Conservation (phyloP, 2,888 invertebrate species). For the Iselma pallidipennis region DNA sequence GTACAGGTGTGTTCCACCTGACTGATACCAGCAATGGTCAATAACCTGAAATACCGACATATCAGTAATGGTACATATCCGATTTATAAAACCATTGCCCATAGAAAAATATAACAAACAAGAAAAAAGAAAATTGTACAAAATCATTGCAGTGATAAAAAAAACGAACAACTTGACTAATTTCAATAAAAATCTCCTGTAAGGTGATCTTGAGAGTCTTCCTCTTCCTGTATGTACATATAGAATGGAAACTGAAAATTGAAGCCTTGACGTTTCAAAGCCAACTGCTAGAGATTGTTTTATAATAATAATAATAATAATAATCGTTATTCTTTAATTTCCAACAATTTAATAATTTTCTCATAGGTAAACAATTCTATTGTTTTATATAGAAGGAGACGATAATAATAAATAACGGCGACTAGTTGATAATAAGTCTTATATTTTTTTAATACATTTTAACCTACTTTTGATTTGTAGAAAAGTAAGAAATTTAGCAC, state of each 20-base stretch:
- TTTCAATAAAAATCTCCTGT: background rate
- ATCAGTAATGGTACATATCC: too few relatives aligned
- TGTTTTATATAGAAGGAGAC: background rate
- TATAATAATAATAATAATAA: background rate
- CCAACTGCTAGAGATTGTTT: background rate
- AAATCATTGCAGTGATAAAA: too few relatives aligned
- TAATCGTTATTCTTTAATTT: background rate
- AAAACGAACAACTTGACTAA: background rate
- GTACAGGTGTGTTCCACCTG: background rate
- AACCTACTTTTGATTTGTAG: background rate
- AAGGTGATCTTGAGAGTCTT: too few relatives aligned
- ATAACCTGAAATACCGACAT: background rate
- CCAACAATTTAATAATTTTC: background rate
- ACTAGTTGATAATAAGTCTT: too few relatives aligned
- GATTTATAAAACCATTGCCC: too few relatives aligned
- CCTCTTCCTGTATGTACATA: too few relatives aligned
- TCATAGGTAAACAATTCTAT: background rate
- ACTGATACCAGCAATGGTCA: background rate
- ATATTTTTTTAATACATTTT: background rate
- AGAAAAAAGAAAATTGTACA: too few relatives aligned
- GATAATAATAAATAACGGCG: background rate
- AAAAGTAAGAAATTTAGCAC: too few relatives aligned
- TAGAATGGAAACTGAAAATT: too few relatives aligned
- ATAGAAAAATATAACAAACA: too few relatives aligned
- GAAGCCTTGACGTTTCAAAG: background rate